A percentile compares a stretch with the other conserved stretches of the same genome.
Conservation (phyloP, 1,140 invertebrate genomes). For the Drosophila pachea region DNA sequence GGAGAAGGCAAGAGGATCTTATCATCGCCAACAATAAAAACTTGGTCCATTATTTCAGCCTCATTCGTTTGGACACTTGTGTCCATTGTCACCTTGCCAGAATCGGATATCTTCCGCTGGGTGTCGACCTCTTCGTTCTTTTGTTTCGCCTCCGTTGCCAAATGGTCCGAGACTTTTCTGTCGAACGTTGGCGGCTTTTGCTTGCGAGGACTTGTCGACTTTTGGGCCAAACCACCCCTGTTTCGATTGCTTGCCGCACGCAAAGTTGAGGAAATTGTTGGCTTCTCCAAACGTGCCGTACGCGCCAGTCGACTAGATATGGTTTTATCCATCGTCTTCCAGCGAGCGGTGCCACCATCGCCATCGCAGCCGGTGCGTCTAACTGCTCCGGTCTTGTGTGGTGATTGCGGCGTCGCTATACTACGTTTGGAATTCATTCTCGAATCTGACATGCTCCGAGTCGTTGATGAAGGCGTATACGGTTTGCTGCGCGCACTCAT, state of each 20-base stretch:
- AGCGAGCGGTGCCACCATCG: constrained; percentile 56
- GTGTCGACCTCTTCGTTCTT: constrained; percentile 17
- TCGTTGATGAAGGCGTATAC: background rate
- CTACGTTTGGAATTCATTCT: constrained; percentile 11
- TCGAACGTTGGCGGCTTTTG: background rate
- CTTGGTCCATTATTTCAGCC: constrained; percentile 60
- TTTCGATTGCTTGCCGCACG: constrained; percentile 46
- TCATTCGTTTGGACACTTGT: constrained; percentile 69
- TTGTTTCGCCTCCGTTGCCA: background rate
- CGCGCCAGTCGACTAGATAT: background rate
- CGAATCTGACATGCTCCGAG: background rate
- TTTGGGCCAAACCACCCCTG: constrained; percentile 5
- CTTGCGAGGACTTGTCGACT: constrained; percentile 10
- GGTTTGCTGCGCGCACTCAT: constrained; percentile 25
- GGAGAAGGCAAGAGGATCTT: constrained; percentile 54
- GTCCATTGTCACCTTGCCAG: constrained; percentile 19
- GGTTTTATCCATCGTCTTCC: constrained; percentile 16
- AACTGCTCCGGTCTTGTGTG: constrained; percentile 44
- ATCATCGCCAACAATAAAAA: constrained; percentile 52
- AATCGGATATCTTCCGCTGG: background rate
- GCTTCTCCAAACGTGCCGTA: constrained; percentile 35
- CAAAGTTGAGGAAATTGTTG: constrained; percentile 56
- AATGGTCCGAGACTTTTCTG: constrained; percentile 8
- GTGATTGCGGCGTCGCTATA: constrained; percentile 47
- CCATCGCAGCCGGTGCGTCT: constrained; percentile 53